Conservation (phyloP, 2,113 vertebrate genomes). For the Solea senegalensis region DNA sequence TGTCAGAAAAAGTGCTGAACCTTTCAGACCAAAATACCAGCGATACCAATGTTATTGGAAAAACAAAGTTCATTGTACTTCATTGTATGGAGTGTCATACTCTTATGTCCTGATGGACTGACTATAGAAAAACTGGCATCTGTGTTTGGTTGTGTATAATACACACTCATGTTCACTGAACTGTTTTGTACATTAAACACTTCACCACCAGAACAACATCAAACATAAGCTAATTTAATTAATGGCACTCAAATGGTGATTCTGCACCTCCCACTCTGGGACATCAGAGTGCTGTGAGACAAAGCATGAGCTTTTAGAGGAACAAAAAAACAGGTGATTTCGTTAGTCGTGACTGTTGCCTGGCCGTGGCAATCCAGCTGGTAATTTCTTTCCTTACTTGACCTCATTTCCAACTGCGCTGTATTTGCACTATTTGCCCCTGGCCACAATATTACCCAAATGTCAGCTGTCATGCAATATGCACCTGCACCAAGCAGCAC, state of each 20-base stretch:
- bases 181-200: background rate
- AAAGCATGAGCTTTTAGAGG: slow-evolving; percentile 28
- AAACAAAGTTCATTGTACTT: background rate
- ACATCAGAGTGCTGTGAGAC: slow-evolving; percentile 1
- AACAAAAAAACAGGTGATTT: slow-evolving; percentile 26
- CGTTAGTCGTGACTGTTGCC: slow-evolving; percentile 29
- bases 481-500: slow-evolving; percentile 36
- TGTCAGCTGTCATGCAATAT: slow-evolving; percentile 27
- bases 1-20: too few relatives aligned
- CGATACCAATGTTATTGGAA: background rate
- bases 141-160: background rate
- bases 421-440: slow-evolving; percentile 18
- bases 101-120: too few relatives aligned
- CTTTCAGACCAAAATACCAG: too few relatives aligned
- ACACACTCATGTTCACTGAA: too few relatives aligned
- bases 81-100: background rate
- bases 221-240: slow-evolving; percentile 9
- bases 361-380: slow-evolving; percentile 30
- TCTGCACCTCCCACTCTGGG: slow-evolving; percentile 12
- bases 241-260: background rate
- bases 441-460: slow-evolving; percentile 38
- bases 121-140: too few relatives aligned
- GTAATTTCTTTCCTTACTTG: slow-evolving; percentile 44
- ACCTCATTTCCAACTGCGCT: slow-evolving; percentile 45
- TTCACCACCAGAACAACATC: too few relatives aligned